phyloP scores from a whole-genome alignment of 2,888 invertebrate species.

The Cancer borealis region DNA sequence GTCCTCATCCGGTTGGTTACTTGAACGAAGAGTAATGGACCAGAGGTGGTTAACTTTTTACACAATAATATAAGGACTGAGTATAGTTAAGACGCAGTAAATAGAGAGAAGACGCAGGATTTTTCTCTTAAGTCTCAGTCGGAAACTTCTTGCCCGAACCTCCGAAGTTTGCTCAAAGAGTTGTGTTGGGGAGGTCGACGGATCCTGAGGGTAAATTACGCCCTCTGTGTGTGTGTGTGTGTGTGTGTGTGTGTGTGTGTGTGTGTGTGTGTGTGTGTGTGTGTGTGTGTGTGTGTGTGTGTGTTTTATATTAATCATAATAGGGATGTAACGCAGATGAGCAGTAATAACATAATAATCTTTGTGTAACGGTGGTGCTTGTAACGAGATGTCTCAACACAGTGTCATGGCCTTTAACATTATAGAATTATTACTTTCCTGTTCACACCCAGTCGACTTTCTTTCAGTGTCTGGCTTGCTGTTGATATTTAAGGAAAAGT shows the following conservation, averaged over 20 bases:
- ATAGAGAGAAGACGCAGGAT: background rate
- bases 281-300: slow-evolving; percentile 20
- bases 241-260: slow-evolving; percentile 36
- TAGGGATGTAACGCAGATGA: background rate
- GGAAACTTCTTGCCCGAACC: background rate
- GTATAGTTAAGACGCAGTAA: slow-evolving; percentile 13
- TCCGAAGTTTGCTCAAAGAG: background rate
- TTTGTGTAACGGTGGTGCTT: background rate
- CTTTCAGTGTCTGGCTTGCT: background rate
- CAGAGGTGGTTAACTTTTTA: background rate
- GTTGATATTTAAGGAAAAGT: too few species aligned
- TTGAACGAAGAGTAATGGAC: background rate
- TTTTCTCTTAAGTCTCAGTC: slow-evolving; percentile 29
- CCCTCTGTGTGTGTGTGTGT: slow-evolving; percentile 13
- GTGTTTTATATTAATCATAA: background rate
- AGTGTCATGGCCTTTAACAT: background rate
- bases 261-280: slow-evolving; percentile 22
- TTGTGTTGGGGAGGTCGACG: slow-evolving; percentile 2
- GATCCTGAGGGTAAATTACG: slow-evolving; percentile 42
- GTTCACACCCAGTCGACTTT: background rate
- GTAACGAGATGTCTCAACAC: background rate
- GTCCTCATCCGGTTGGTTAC: background rate
- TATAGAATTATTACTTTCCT: background rate
- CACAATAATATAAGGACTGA: background rate
- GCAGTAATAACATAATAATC: background rate